These are phyloP conservation scores for Apaloderma vittatum DNA, from an alignment of 2,113 vertebrate species.

Conservation along the genomic window DNA sequence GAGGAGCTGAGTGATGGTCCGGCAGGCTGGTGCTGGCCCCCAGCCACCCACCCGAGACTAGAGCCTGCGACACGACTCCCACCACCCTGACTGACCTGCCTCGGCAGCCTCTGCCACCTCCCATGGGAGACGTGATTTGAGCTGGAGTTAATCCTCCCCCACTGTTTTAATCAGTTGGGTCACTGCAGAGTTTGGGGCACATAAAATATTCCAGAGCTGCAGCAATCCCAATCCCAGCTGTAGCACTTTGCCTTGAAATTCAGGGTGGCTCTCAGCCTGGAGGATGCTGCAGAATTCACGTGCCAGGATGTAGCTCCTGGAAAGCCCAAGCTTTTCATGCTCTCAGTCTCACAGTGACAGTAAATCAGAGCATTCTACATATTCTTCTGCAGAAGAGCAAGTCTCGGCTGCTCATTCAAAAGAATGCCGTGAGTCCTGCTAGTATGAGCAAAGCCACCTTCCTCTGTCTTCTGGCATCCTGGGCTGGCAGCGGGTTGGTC, in stretches of 20 bases:
- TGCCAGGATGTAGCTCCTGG: background rate
- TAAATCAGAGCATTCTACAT: background rate
- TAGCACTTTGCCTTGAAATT: background rate
- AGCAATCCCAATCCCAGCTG: background rate
- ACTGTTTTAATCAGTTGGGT: background rate
- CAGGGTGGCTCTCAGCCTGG: background rate
- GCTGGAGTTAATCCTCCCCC: background rate
- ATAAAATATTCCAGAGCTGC: background rate
- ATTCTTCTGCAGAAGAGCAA: background rate
- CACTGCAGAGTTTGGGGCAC: background rate
- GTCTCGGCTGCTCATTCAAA: background rate
- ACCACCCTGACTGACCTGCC: accelerated
- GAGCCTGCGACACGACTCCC: background rate
- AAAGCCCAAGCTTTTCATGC: background rate
- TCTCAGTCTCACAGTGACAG: background rate
- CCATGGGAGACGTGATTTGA: background rate
- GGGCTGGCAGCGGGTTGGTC: constrained; percentile 47
- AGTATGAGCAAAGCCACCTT: constrained; percentile 9
- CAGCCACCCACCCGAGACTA: background rate
- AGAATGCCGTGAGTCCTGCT: background rate
- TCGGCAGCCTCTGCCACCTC: background rate
- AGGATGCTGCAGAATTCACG: background rate
- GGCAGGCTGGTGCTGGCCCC: background rate
- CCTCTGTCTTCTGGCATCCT: constrained; percentile 15
- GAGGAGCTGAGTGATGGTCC: background rate